A percentile compares a stretch with the other conserved stretches of the same genome.
Evolutionary conservation across 2,113 vertebrate species (phyloP).

Genomic region (Saccopteryx bilineata): DNA sequence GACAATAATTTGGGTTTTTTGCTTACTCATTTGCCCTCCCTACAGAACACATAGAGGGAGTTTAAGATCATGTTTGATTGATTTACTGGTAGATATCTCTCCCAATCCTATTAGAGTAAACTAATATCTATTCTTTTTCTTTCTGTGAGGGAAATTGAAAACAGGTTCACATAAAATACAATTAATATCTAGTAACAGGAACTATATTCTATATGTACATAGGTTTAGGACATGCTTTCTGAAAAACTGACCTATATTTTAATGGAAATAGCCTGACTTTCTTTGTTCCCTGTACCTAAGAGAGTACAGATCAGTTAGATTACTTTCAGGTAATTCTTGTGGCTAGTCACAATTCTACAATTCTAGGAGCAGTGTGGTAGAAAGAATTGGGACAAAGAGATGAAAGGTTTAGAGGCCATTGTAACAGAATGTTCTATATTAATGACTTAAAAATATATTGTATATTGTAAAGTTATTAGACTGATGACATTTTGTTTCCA

Average conservation of each 20-base stretch:
- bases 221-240: not conserved
- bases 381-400: not conserved
- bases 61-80: not conserved
- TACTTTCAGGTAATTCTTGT: not conserved
- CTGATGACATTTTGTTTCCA: not conserved
- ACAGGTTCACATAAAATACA: not conserved
- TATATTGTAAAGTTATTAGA: not conserved
- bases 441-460: not conserved
- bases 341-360: not conserved
- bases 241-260: not conserved
- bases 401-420: not conserved
- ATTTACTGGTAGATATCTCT: constrained; percentile 19
- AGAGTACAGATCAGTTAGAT: not conserved
- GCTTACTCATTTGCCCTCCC: not conserved
- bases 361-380: not conserved
- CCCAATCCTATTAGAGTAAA: not conserved
- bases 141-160: not conserved
- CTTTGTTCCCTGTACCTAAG: not conserved
- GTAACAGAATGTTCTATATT: constrained; percentile 13
- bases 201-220: not conserved
- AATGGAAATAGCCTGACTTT: not conserved
- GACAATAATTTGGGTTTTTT: not conserved
- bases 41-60: not conserved
- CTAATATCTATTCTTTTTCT: not conserved
- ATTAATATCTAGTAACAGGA: not conserved